A percentile compares a stretch with the other conserved stretches of the same genome.
Evolutionary conservation across 37 sponge, comb jelly and placozoan genomes (phyloP).

Genomic region (Chondrosia reniformis): DNA sequence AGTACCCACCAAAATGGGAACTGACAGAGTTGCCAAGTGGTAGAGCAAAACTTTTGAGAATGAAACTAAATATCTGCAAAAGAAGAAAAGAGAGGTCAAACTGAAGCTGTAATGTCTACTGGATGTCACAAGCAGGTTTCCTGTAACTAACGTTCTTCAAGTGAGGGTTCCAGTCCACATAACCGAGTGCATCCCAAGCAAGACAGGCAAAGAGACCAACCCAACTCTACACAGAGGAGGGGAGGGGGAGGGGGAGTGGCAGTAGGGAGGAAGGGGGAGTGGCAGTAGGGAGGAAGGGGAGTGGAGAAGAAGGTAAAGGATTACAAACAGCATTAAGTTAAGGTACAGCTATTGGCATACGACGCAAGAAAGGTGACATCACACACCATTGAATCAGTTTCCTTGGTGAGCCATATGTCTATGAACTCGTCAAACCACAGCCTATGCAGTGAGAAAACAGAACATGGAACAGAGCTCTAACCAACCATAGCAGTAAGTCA

Average conservation of each 20-base stretch:
- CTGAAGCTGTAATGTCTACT: not conserved
- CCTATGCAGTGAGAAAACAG: conserved; percentile 10
- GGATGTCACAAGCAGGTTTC: not conserved
- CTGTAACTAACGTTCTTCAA: conserved; percentile 56
- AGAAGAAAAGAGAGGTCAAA: not conserved
- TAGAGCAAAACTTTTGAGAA: conserved; percentile 65
- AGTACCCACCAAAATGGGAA: not conserved
- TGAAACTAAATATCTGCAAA: conserved; percentile 65
- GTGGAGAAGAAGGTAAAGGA: too few species aligned
- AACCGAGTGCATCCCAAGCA: conserved; percentile 66
- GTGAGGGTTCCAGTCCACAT: conserved; percentile 91
- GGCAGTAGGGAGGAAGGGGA: too few species aligned
- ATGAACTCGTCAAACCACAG: conserved; percentile 90
- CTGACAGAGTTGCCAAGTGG: conserved; percentile 51
- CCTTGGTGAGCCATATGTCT: conserved; percentile 52
- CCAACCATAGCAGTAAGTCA: not conserved
- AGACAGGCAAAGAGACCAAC: conserved; percentile 68
- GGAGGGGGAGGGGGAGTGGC: too few species aligned
- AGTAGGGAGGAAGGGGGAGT: too few species aligned
- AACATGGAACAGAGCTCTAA: not conserved
- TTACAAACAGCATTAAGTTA: too few species aligned
- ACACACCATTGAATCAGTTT: not conserved
- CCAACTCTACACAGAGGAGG: too few species aligned
- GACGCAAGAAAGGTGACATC: too few species aligned
- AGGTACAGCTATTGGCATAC: too few species aligned